Percentiles rank a stretch among this genome's conserved stretches.
phyloP scores from a whole-genome alignment of 2,113 vertebrate species.

The Forbesichthys papilliferus region DNA sequence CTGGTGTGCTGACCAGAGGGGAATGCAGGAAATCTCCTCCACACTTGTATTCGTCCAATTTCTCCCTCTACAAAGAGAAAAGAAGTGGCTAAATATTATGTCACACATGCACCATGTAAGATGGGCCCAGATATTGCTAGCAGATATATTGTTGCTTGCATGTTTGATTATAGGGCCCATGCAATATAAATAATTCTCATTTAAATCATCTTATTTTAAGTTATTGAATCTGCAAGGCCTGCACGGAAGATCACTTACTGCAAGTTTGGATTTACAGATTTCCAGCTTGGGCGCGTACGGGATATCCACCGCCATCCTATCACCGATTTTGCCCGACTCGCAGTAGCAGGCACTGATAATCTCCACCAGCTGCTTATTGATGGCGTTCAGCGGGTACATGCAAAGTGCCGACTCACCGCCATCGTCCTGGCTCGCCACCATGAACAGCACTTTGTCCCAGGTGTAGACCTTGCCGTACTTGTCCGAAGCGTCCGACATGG shows the following conservation, averaged over 20 bases:
- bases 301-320: constrained; percentile 77
- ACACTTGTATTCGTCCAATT: constrained; percentile 74
- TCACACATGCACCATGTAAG: too few relatives aligned
- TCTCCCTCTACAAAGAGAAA: constrained; percentile 47
- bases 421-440: constrained; percentile 82
- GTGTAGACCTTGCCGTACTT: constrained; percentile 40
- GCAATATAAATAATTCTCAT: not conserved
- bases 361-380: constrained; percentile 82
- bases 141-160: not conserved
- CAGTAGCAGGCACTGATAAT: constrained; percentile 86
- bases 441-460: constrained; percentile 80
- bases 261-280: constrained; percentile 58
- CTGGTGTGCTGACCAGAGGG: constrained; percentile 84
- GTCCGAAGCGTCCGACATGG: constrained; percentile 56
- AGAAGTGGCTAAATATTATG: not conserved
- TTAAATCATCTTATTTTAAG: not conserved
- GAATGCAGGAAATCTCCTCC: constrained; percentile 91
- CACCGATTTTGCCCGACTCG: constrained; percentile 54
- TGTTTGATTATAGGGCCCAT: constrained; percentile 26
- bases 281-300: constrained; percentile 76
- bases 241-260: constrained; percentile 45
- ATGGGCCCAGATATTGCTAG: not conserved
- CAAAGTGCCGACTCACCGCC: constrained; percentile 79
- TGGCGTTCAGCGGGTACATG: constrained; percentile 82
- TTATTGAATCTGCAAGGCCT: constrained; percentile 20